A percentile compares a stretch with the other conserved stretches of the same genome.
phyloP scores from a whole-genome alignment of 2,888 invertebrate species.

The Macrophya annulata region DNA sequence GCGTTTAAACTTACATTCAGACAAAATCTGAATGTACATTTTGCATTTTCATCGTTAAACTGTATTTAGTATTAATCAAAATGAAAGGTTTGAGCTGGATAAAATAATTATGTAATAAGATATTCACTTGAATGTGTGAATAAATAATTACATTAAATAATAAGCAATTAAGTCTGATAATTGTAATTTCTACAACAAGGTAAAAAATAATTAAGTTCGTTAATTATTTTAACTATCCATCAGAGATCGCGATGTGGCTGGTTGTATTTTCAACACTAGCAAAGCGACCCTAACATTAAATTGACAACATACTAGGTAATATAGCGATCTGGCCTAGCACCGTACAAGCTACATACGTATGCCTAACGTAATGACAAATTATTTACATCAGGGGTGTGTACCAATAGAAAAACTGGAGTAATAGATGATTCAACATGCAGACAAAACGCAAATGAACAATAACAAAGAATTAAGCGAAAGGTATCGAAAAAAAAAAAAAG shows the following conservation, averaged over 20 bases:
- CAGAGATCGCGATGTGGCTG: slow-evolving; percentile 11
- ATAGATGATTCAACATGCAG: background rate
- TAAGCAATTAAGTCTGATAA: slow-evolving; percentile 15
- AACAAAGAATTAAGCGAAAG: background rate
- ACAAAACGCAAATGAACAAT: background rate
- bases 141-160: background rate
- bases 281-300: slow-evolving; percentile 21
- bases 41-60: slow-evolving; percentile 31
- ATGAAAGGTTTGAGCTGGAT: slow-evolving; percentile 35
- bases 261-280: slow-evolving; percentile 38
- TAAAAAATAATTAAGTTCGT: slow-evolving; percentile 34
- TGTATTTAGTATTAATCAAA: slow-evolving; percentile 9
- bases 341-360: slow-evolving; percentile 48
- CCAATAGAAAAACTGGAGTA: background rate
- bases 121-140: slow-evolving; percentile 5
- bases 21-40: slow-evolving; percentile 25
- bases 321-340: slow-evolving; percentile 41
- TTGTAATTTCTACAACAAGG: slow-evolving; percentile 22
- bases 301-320: slow-evolving; percentile 14
- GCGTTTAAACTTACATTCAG: slow-evolving; percentile 42
- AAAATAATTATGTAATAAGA: slow-evolving; percentile 1
- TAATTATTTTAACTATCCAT: slow-evolving; percentile 32
- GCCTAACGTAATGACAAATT: slow-evolving; percentile 42
- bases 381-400: slow-evolving; percentile 34
- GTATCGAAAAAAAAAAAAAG: too few relatives aligned